Evolutionary conservation across 2,888 invertebrate genomes (phyloP).

Genomic region (Tinea semifulvella): DNA sequence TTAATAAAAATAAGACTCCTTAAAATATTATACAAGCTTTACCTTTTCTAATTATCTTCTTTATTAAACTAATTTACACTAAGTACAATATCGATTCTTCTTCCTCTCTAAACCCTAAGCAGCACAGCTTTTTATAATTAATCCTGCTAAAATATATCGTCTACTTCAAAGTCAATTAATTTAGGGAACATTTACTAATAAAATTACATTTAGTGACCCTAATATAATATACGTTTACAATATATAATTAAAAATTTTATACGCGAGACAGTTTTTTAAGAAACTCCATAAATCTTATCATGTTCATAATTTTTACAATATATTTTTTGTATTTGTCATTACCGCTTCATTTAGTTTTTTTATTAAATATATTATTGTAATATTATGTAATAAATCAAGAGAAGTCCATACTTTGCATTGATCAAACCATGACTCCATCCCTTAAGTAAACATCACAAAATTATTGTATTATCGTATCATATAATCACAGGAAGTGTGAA

Average conservation of each 20-base stretch:
- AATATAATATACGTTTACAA: conserved; percentile 36
- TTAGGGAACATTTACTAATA: conserved; percentile 78
- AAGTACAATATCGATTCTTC: conserved; percentile 37
- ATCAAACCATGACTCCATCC: no score
- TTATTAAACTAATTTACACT: conserved; percentile 29
- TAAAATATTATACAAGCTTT: conserved; percentile 8
- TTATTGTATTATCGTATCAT: no score
- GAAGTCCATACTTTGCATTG: no score
- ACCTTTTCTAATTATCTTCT: neutral
- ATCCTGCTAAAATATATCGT: conserved; percentile 33
- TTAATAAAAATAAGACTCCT: neutral
- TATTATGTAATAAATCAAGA: no score
- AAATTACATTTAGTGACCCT: conserved; percentile 33
- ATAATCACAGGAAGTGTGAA: conserved; percentile 54
- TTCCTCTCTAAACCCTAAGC: conserved; percentile 22
- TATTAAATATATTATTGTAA: no score
- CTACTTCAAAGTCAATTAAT: conserved; percentile 86
- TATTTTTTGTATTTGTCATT: neutral
- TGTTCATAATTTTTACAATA: neutral
- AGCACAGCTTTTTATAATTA: conserved; percentile 24
- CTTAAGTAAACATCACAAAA: no score
- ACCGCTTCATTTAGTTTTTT: neutral
- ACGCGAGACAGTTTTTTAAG: conserved; percentile 40
- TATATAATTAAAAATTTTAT: conserved; percentile 62
- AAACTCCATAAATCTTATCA: neutral